A percentile compares a stretch with the other conserved stretches of the same genome.
phyloP scores from a whole-genome alignment of 1,140 invertebrate species.

The Euschistus heros region DNA sequence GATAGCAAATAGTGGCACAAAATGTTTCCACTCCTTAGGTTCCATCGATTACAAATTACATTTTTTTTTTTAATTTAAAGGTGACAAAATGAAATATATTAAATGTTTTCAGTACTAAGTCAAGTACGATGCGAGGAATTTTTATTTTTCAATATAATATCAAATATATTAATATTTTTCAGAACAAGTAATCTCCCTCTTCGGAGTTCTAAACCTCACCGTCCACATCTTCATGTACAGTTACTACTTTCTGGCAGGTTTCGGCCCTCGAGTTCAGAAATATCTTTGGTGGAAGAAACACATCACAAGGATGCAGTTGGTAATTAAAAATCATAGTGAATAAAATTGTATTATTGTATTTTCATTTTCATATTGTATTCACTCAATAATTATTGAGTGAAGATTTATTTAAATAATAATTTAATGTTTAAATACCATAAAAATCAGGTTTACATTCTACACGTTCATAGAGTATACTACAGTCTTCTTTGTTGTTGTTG shows the following conservation, averaged over 20 bases:
- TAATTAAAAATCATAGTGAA: slow-evolving; percentile 31
- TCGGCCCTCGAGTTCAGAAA: slow-evolving; percentile 54
- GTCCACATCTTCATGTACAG: slow-evolving; percentile 66
- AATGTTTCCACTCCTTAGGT: too few species aligned
- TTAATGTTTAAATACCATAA: too few species aligned
- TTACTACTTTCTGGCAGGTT: slow-evolving; percentile 58
- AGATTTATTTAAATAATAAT: too few species aligned
- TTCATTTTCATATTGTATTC: too few species aligned
- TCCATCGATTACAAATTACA: too few species aligned
- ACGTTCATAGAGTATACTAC: too few species aligned
- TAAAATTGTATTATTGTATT: too few species aligned
- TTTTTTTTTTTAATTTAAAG: too few species aligned
- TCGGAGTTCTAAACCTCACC: slow-evolving; percentile 35
- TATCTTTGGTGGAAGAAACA: slow-evolving; percentile 76
- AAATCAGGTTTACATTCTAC: too few species aligned
- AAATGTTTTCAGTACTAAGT: background rate
- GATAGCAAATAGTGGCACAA: too few species aligned
- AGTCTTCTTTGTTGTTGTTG: too few species aligned
- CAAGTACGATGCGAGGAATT: background rate
- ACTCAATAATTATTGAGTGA: too few species aligned
- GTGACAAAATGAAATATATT: background rate
- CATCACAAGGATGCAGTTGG: slow-evolving; percentile 61
- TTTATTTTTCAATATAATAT: background rate
- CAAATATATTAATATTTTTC: background rate
- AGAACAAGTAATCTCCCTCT: background rate